Evolutionary conservation across 2,888 invertebrate species (phyloP).

Genomic region (Pseudococcus longispinus): DNA sequence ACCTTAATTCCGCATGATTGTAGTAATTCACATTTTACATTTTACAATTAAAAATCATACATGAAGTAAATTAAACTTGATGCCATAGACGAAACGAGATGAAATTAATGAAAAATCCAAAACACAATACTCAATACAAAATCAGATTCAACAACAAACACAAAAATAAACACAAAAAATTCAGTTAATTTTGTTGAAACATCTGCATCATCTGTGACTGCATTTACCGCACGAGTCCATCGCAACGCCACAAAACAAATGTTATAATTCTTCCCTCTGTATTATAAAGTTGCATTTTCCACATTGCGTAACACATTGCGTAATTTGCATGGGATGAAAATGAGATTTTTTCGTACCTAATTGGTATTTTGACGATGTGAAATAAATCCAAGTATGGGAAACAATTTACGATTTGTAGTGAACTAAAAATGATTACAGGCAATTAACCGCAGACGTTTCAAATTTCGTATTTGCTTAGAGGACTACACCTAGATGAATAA

Average conservation of each 20-base stretch:
- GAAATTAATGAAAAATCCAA: neutral
- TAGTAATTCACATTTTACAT: neutral
- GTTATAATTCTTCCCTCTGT: too few relatives aligned
- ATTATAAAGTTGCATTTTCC: too few relatives aligned
- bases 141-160: conserved; percentile 2
- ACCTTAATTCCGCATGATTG: neutral
- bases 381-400: too few relatives aligned
- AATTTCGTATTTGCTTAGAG: too few relatives aligned
- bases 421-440: too few relatives aligned
- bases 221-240: neutral
- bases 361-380: too few relatives aligned
- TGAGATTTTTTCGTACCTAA: too few relatives aligned
- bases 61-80: neutral
- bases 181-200: neutral
- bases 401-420: too few relatives aligned
- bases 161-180: conserved; percentile 16
- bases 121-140: neutral
- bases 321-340: too few relatives aligned
- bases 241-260: neutral
- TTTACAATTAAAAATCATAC: neutral
- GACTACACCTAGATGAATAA: too few relatives aligned
- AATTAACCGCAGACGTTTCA: too few relatives aligned
- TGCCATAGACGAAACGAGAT: neutral
- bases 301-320: too few relatives aligned
- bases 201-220: conserved; percentile 1